These are phyloP conservation scores for Plebejus argus DNA, from an alignment of 2,888 invertebrate genomes.

Conservation along the genomic window DNA sequence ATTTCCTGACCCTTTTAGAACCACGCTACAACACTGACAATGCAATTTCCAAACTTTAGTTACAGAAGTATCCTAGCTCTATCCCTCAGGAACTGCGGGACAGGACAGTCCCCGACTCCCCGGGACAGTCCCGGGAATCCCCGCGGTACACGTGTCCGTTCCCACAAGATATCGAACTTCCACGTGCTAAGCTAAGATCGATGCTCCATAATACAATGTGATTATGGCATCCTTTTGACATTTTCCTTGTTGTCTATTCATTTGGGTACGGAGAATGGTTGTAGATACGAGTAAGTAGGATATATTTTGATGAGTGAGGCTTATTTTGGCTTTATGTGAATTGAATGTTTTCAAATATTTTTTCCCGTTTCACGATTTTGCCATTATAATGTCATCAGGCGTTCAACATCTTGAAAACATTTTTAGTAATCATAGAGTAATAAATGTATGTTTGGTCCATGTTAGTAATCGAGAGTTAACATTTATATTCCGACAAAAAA, in stretches of 20 bases:
- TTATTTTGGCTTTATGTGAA: too few relatives aligned
- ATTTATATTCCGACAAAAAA: too few relatives aligned
- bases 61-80: background rate
- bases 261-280: background rate
- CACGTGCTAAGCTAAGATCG: background rate
- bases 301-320: too few relatives aligned
- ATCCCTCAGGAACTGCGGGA: background rate
- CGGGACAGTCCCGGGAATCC: background rate
- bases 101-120: background rate
- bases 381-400: constrained; percentile 35
- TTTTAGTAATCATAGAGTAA: too few relatives aligned
- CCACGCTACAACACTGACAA: background rate
- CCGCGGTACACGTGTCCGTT: background rate
- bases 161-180: constrained; percentile 9
- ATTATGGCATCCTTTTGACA: background rate
- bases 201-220: background rate
- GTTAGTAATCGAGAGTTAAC: background rate
- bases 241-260: background rate
- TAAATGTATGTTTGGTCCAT: too few relatives aligned
- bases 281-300: background rate
- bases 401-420: constrained; percentile 1
- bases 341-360: constrained; percentile 15
- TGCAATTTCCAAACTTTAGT: background rate
- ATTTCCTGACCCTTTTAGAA: background rate
- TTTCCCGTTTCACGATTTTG: constrained; percentile 35